Percentiles rank a stretch among this genome's conserved stretches.
Evolutionary conservation across 2,113 vertebrate genomes (phyloP).

Genomic region (Malurus elegans): DNA sequence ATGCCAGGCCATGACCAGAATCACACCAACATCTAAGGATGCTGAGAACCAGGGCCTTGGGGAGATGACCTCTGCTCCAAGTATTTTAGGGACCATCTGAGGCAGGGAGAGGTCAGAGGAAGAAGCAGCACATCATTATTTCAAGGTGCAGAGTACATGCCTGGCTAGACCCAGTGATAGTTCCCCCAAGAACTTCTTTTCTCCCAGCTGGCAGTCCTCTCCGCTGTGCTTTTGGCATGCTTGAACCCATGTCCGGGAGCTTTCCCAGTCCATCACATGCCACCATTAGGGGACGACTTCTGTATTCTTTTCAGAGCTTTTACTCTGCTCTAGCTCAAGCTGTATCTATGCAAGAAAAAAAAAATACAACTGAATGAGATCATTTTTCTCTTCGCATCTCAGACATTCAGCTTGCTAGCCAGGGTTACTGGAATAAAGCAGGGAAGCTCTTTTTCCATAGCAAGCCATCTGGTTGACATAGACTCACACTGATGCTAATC

Average conservation of each 20-base stretch:
- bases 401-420: conserved; percentile 45
- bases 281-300: background rate
- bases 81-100: background rate
- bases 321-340: conserved; percentile 35
- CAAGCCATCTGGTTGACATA: conserved; percentile 75
- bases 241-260: rapidly evolving
- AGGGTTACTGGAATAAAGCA: conserved; percentile 65
- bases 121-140: background rate
- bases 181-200: rapidly evolving
- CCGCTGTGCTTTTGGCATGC: rapidly evolving
- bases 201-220: background rate
- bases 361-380: conserved; percentile 57
- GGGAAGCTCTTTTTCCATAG: conserved; percentile 53
- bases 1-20: background rate
- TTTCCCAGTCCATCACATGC: background rate
- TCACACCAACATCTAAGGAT: background rate
- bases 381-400: conserved; percentile 59
- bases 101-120: background rate
- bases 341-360: conserved; percentile 18
- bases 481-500: conserved; percentile 73
- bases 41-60: background rate
- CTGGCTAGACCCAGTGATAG: background rate
- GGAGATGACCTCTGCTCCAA: background rate
- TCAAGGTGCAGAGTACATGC: background rate
- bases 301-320: background rate